Evolutionary conservation across 2,113 vertebrate genomes (phyloP).

Genomic region (Lagopus muta): DNA sequence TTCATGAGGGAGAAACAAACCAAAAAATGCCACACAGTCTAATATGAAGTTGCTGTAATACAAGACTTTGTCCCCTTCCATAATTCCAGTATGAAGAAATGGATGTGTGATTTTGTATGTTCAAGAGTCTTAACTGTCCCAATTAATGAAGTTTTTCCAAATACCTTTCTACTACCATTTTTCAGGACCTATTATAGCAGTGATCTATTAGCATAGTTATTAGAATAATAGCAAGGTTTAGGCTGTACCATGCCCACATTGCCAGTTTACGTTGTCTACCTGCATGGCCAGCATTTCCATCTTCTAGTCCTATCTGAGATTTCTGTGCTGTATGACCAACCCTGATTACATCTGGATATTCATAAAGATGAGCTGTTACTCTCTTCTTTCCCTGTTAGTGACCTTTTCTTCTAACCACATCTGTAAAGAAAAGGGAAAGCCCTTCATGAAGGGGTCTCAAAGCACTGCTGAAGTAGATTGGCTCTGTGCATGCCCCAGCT

Average conservation of each 20-base stretch:
- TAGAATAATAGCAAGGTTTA: background rate
- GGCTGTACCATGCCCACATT: background rate
- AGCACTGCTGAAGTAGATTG: background rate
- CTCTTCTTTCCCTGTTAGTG: background rate
- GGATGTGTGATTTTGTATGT: background rate
- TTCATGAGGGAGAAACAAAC: background rate
- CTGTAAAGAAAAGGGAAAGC: background rate
- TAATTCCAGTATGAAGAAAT: background rate
- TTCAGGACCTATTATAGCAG: background rate
- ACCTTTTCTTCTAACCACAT: background rate
- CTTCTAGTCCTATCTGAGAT: background rate
- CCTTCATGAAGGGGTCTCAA: background rate
- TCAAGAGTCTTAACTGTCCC: background rate
- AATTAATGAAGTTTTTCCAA: background rate
- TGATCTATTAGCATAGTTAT: background rate
- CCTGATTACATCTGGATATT: accelerated
- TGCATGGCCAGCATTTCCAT: background rate
- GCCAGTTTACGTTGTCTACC: background rate
- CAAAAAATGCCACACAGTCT: background rate
- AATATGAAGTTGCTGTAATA: background rate
- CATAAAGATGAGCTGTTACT: background rate
- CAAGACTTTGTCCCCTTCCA: background rate
- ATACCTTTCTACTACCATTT: background rate
- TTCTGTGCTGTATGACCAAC: background rate
- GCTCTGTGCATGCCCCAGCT: background rate